Evolutionary conservation across 2,888 invertebrate genomes (phyloP).

Genomic region (Punctoribates punctum): DNA sequence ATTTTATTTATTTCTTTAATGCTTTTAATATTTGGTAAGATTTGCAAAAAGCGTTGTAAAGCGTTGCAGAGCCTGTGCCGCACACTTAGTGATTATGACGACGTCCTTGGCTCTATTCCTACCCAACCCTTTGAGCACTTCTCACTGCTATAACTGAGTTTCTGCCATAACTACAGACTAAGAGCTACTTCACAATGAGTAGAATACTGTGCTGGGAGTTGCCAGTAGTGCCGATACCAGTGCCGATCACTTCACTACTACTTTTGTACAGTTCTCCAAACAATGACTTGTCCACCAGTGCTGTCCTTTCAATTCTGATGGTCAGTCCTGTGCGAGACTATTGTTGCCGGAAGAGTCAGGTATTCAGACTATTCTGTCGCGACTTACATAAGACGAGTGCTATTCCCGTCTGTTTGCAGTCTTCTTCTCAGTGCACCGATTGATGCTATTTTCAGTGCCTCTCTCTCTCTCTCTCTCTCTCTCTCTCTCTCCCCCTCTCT

Average conservation of each 20-base stretch:
- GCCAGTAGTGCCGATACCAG: constrained; percentile 6
- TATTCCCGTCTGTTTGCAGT: background rate
- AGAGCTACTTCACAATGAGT: constrained; percentile 2
- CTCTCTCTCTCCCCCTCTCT: background rate
- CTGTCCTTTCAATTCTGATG: background rate
- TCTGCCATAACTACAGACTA: constrained; percentile 22
- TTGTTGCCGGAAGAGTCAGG: constrained; percentile 21
- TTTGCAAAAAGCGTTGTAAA: background rate
- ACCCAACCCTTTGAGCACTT: constrained; percentile 36
- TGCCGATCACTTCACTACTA: constrained; percentile 28
- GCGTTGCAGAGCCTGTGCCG: constrained; percentile 7
- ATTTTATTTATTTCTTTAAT: constrained; percentile 23
- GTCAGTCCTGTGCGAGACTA: background rate
- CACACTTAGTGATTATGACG: constrained; percentile 33
- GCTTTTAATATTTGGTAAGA: constrained; percentile 1
- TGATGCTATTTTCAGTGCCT: constrained; percentile 31
- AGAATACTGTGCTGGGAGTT: constrained; percentile 29
- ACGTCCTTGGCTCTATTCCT: constrained; percentile 34
- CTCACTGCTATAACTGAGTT: background rate
- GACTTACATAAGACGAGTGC: background rate
- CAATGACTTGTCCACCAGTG: background rate
- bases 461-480: constrained; percentile 38
- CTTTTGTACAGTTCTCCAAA: background rate
- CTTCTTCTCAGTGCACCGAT: background rate
- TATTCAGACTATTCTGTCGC: constrained; percentile 10